Percentiles rank a stretch among this genome's conserved stretches.
These are phyloP conservation scores for Anolis apletophallus DNA, from an alignment of 2,797 vertebrate species.

Conservation along the genomic window DNA sequence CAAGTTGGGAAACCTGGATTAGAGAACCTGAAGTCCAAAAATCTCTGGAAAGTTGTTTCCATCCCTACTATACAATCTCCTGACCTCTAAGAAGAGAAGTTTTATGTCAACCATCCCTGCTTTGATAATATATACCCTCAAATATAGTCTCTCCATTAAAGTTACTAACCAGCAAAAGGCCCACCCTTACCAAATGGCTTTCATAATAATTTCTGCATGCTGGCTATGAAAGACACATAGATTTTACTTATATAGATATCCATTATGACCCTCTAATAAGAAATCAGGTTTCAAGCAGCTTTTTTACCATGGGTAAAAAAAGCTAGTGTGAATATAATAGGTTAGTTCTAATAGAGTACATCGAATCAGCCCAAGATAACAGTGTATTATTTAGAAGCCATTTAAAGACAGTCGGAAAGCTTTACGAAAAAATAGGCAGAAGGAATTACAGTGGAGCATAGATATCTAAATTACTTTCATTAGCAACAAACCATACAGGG, in stretches of 20 bases:
- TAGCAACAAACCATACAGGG: slow-evolving; percentile 6
- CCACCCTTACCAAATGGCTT: slow-evolving; percentile 1
- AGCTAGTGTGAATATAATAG: slow-evolving; percentile 13
- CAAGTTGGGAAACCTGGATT: background rate
- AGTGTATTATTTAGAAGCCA: slow-evolving; percentile 4
- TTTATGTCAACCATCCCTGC: too few relatives aligned
- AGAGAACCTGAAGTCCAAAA: background rate
- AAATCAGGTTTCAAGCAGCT: slow-evolving; percentile 41
- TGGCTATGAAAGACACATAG: background rate
- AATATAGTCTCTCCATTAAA: background rate
- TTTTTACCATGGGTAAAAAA: slow-evolving; percentile 15
- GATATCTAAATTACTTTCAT: slow-evolving; percentile 45
- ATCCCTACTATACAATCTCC: background rate
- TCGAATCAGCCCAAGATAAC: slow-evolving; percentile 35
- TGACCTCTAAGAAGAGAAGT: background rate
- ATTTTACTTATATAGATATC: slow-evolving; percentile 33
- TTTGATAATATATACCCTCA: background rate
- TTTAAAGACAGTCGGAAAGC: slow-evolving; percentile 45
- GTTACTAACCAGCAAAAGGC: slow-evolving; percentile 11
- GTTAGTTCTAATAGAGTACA: slow-evolving; percentile 35
- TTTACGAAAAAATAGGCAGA: slow-evolving; percentile 36
- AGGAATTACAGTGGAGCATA: slow-evolving; percentile 34
- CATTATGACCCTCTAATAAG: slow-evolving; percentile 19
- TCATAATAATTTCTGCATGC: slow-evolving; percentile 17
- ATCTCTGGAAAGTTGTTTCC: background rate